Evolutionary conservation across 1,140 invertebrate genomes (phyloP).

Genomic region (Stegodyphus dumicola): DNA sequence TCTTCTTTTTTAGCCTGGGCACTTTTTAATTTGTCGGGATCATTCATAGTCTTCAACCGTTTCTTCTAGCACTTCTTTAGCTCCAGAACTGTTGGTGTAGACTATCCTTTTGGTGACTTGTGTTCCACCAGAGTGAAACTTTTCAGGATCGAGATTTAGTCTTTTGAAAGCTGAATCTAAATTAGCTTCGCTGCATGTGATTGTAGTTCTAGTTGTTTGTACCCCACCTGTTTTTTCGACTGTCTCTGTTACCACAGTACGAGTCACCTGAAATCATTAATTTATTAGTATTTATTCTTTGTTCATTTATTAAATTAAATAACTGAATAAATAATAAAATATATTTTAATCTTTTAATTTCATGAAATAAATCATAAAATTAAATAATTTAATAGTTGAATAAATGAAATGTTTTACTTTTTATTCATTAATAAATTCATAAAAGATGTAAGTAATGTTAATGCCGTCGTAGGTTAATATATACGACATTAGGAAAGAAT

Average conservation of each 20-base stretch:
- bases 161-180: constrained; percentile 38
- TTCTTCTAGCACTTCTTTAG: constrained; percentile 35
- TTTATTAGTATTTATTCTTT: too few relatives aligned
- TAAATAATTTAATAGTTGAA: too few relatives aligned
- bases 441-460: too few relatives aligned
- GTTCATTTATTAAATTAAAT: too few relatives aligned
- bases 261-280: constrained; percentile 1
- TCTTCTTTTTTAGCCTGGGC: background rate
- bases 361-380: too few relatives aligned
- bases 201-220: constrained; percentile 43
- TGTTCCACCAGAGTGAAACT: constrained; percentile 29
- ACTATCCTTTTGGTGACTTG: constrained; percentile 33
- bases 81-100: constrained; percentile 29
- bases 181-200: constrained; percentile 21
- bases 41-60: constrained; percentile 29
- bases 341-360: too few relatives aligned
- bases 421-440: too few relatives aligned
- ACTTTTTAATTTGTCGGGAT: background rate
- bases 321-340: too few relatives aligned
- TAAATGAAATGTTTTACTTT: too few relatives aligned
- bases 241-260: constrained; percentile 15
- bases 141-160: constrained; percentile 32
- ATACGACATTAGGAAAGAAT: too few relatives aligned
- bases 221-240: constrained; percentile 35
- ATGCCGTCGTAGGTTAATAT: too few relatives aligned